Evolutionary conservation across 2,113 vertebrate species (phyloP), one percentile per base, ranked within the genome.

Genomic region (Rhea americana): DNA sequence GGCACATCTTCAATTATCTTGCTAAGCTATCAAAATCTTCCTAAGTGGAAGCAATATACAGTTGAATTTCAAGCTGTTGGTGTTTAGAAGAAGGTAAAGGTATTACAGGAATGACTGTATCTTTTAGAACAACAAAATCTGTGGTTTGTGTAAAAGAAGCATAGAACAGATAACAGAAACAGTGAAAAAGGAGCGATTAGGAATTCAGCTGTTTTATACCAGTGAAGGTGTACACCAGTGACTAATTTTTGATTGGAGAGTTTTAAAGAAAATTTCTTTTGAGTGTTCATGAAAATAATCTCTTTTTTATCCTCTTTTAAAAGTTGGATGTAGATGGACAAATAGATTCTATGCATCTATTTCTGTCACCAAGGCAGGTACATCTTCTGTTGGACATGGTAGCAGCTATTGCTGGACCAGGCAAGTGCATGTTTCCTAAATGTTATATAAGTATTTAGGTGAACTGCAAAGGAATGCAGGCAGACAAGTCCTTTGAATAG

Each of bases 281-380:
- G 20, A 20, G 14, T 68, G 13, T 79, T 79, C 25, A 53, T 91
- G 30, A 92, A 68, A 50, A n/a, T 73, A n/a, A 16, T 14, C 13
- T 39, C 77, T 58, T 43, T 39, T 78, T 26, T 77, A 13, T 79
- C 80, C 78, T 85, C 85, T 85, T 96, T 96, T 35, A 35, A 53
- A 89, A 99, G 99, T 96, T 99, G 98, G 99, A 99, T 93, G 96
- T 99, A 82, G 98, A 99, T 90, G 99, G 99, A 70, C 98, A 99
- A 59, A 98, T 99, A 74, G 99, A 99, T 70, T 98, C 98, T 10
- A 58, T 99, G 63, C 98, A 98, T 90, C 94, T 99, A 17, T 98
- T 99, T 95, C 96, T 99, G 59, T 99, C 99, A 7, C 99, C 99
- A 13, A 98, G 98, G 12, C 99, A 99, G 98, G 99, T 99, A 37